A percentile compares a stretch with the other conserved stretches of the same genome.
phyloP scores from a whole-genome alignment of 1,140 invertebrate species.

The Hyphantria cunea region DNA sequence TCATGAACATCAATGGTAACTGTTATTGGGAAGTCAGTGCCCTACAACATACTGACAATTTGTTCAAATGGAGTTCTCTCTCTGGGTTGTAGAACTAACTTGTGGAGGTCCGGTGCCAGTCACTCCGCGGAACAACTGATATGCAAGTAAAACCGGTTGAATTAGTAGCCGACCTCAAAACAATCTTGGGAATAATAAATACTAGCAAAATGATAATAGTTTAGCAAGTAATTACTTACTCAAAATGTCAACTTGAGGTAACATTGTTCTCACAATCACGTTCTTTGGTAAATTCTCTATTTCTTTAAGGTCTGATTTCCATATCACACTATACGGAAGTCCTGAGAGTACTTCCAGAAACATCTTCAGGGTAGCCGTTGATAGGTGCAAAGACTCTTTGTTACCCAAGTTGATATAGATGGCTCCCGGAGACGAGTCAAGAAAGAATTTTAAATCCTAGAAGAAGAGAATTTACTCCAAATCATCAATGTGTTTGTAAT shows the following conservation, averaged over 20 bases:
- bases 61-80: too few species aligned
- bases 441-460: neutral
- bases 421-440: neutral
- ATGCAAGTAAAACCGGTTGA: too few species aligned
- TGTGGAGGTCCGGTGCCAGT: too few species aligned
- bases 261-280: conserved; percentile 5
- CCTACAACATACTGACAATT: too few species aligned
- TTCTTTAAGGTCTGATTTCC: conserved; percentile 1
- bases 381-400: neutral
- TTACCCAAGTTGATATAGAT: neutral
- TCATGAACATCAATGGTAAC: too few species aligned
- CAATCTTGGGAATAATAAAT: too few species aligned
- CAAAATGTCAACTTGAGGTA: conserved; percentile 12
- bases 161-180: too few species aligned
- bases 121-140: too few species aligned
- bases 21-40: too few species aligned
- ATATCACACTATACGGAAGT: conserved; percentile 14
- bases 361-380: neutral
- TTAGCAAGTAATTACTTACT: too few species aligned
- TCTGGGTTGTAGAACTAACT: too few species aligned
- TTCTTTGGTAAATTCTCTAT: conserved; percentile 1
- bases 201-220: too few species aligned
- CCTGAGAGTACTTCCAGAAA: conserved; percentile 9
- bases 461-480: neutral
- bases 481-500: neutral